These are phyloP conservation scores for Thelaira solivaga DNA, from an alignment of 2,888 invertebrate species.

Conservation along the genomic window DNA sequence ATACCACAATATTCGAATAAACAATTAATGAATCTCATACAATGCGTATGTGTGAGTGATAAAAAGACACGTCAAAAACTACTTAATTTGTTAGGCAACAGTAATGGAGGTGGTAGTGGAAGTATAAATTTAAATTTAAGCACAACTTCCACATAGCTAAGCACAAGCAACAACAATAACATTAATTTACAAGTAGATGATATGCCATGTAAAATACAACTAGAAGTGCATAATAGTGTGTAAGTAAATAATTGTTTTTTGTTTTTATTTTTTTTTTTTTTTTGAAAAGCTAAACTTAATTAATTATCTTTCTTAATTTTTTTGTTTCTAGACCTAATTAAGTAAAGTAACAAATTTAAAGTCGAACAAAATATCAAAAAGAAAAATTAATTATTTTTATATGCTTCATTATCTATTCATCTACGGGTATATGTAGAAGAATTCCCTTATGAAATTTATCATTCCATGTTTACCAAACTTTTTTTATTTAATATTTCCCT, in stretches of 20 bases:
- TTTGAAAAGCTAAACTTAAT: too few species aligned
- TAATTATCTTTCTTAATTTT: too few species aligned
- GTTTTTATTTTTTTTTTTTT: not conserved
- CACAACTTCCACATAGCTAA: constrained; percentile 51
- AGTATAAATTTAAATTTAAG: constrained; percentile 67
- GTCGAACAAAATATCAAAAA: too few species aligned
- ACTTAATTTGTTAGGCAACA: constrained; percentile 82
- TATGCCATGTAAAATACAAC: constrained; percentile 13
- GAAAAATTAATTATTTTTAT: too few species aligned
- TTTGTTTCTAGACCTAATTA: too few species aligned
- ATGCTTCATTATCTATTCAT: too few species aligned
- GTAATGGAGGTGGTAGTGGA: constrained; percentile 21
- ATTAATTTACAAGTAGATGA: not conserved
- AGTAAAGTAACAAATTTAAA: too few species aligned
- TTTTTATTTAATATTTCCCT: not conserved
- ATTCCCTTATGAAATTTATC: constrained; percentile 3
- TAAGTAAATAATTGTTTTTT: constrained; percentile 19
- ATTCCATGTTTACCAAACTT: not conserved
- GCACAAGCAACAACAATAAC: constrained; percentile 24
- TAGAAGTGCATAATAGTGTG: not conserved
- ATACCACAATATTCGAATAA: constrained; percentile 88
- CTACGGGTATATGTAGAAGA: not conserved
- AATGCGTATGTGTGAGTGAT: constrained; percentile 91
- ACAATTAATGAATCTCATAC: constrained; percentile 90
- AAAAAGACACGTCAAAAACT: constrained; percentile 91